These are phyloP conservation scores for Drosophila mimica DNA, from an alignment of 2,888 invertebrate genomes.

Conservation along the genomic window DNA sequence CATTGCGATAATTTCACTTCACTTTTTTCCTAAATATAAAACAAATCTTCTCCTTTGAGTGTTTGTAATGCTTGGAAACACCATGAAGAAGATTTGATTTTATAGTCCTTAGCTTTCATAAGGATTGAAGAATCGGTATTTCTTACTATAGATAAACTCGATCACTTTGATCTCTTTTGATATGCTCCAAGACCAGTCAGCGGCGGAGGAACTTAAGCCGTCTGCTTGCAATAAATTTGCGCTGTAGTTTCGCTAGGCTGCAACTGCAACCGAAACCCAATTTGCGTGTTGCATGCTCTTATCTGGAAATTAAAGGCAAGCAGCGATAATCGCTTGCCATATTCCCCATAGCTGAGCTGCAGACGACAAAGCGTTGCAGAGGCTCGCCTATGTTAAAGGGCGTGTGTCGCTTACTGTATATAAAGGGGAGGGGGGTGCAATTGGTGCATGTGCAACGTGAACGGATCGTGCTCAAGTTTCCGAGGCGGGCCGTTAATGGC, in stretches of 20 bases:
- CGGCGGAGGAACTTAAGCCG: conserved; percentile 15
- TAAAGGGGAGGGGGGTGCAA: not conserved
- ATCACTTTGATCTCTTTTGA: conserved; percentile 12
- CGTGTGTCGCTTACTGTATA: not conserved
- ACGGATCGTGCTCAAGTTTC: conserved; percentile 43
- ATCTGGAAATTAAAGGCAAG: conserved; percentile 31
- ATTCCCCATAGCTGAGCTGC: conserved; percentile 12
- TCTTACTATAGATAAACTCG: not conserved
- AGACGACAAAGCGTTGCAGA: not conserved
- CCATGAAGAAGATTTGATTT: not conserved
- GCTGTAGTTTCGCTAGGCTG: conserved; percentile 20
- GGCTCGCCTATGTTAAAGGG: not conserved
- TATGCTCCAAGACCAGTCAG: conserved; percentile 13
- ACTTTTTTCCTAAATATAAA: too few relatives aligned
- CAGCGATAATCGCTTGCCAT: conserved; percentile 49
- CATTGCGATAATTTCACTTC: too few relatives aligned
- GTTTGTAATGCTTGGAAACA: not conserved
- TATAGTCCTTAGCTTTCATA: not conserved
- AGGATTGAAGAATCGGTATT: not conserved
- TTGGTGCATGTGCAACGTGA: conserved; percentile 41
- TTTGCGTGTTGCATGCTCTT: not conserved
- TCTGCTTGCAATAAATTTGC: conserved; percentile 38
- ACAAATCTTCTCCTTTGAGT: too few relatives aligned
- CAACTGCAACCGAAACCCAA: conserved; percentile 13
- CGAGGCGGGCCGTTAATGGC: conserved; percentile 14